Evolutionary conservation across 2,888 invertebrate species (phyloP).

Genomic region (Agrotis clavis): DNA sequence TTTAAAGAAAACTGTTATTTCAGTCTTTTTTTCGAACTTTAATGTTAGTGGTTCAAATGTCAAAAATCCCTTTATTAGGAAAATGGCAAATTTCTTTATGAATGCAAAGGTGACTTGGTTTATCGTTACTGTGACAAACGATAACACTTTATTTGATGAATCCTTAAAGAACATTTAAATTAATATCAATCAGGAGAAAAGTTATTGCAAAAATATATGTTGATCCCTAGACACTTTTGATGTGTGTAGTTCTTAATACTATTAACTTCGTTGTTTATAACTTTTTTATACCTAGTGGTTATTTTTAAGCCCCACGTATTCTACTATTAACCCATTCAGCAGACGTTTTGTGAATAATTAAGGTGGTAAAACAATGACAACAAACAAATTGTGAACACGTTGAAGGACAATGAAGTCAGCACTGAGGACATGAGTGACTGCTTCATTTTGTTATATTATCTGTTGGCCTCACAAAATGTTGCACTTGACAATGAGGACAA

Average conservation of each 20-base stretch:
- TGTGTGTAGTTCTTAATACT: not conserved
- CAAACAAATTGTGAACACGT: conserved; percentile 3
- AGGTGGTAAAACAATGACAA: conserved; percentile 26
- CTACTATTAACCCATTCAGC: not conserved
- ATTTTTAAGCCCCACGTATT: not conserved
- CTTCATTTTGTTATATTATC: conserved; percentile 1
- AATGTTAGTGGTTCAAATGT: too few relatives aligned
- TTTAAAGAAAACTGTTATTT: too few relatives aligned
- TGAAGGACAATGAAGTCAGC: conserved; percentile 24
- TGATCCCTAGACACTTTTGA: too few relatives aligned
- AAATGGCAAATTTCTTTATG: too few relatives aligned
- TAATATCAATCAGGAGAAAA: too few relatives aligned
- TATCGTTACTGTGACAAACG: too few relatives aligned
- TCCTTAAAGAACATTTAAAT: too few relatives aligned
- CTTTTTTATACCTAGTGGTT: not conserved
- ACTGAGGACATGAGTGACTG: not conserved
- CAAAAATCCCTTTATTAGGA: too few relatives aligned
- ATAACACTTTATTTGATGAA: too few relatives aligned
- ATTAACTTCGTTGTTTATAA: conserved; percentile 11
- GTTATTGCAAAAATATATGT: too few relatives aligned
- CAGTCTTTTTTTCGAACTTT: too few relatives aligned
- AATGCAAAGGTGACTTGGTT: too few relatives aligned
- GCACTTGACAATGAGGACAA: not conserved
- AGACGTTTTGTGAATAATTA: not conserved
- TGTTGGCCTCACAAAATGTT: not conserved